Conservation (phyloP, 2,888 invertebrate species). For the Serripes groenlandicus region DNA sequence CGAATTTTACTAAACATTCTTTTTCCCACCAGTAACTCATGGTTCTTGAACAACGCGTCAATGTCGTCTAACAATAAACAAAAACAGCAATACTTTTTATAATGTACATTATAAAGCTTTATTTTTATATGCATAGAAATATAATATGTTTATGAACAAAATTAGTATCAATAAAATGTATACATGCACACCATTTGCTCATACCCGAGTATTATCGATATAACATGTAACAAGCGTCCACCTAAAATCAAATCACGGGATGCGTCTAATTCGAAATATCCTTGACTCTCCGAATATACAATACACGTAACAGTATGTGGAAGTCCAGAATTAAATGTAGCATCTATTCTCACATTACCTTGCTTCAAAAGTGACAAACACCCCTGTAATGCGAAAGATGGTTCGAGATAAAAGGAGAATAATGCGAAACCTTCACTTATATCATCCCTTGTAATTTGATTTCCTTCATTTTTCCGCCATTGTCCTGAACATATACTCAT, state of each 20-base stretch:
- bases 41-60: conserved; percentile 1
- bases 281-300: conserved; percentile 17
- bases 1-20: neutral
- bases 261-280: conserved; percentile 32
- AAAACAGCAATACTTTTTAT: too few species aligned
- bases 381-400: conserved; percentile 9
- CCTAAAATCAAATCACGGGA: conserved; percentile 33
- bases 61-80: too few species aligned
- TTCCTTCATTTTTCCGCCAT: conserved; percentile 25
- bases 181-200: too few species aligned
- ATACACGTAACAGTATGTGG: conserved; percentile 37
- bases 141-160: too few species aligned
- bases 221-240: too few species aligned
- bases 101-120: too few species aligned
- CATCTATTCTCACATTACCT: conserved; percentile 31
- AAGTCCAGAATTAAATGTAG: conserved; percentile 18
- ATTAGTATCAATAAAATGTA: too few species aligned
- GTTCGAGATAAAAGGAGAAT: conserved; percentile 38
- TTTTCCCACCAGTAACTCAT: conserved; percentile 6
- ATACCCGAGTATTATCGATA: too few species aligned
- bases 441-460: conserved; percentile 18
- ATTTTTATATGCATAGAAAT: too few species aligned
- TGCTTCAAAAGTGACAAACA: conserved; percentile 34
- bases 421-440: conserved; percentile 29
- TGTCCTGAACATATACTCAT: conserved; percentile 17